Percentiles rank a stretch among this genome's conserved stretches.
phyloP scores from a whole-genome alignment of 2,797 vertebrate species.

The Ambastaia sidthimunki region DNA sequence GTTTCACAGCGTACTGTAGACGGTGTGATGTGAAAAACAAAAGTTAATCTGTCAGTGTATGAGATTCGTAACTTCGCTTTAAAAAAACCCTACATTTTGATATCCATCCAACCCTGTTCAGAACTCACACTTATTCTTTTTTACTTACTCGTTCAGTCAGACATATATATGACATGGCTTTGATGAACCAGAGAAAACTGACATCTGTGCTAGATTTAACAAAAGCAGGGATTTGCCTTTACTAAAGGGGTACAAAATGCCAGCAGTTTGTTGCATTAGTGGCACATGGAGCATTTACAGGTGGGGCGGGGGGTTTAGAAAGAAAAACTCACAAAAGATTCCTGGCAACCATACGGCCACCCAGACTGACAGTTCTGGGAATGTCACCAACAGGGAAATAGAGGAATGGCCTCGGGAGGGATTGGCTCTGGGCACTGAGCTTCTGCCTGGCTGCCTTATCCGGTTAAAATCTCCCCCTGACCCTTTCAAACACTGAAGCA shows the following conservation, averaged over 20 bases:
- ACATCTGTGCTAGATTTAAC: neutral
- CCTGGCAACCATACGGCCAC: conserved; percentile 6
- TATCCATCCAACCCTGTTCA: too few species aligned
- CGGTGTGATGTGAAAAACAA: too few species aligned
- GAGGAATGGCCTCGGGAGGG: conserved; percentile 45
- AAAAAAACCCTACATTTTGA: too few species aligned
- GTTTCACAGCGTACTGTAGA: too few species aligned
- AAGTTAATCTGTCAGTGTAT: too few species aligned
- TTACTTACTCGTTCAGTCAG: too few species aligned
- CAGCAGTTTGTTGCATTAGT: neutral
- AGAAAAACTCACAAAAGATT: conserved; percentile 20
- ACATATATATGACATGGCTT: neutral
- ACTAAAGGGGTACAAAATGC: neutral
- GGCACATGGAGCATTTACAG: neutral
- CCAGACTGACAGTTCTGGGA: neutral
- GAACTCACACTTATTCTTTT: too few species aligned
- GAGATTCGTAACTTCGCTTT: too few species aligned
- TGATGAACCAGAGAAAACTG: neutral
- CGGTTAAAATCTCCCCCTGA: conserved; percentile 37
- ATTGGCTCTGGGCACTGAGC: conserved; percentile 21
- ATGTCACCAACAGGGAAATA: conserved; percentile 28
- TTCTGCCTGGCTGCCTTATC: conserved; percentile 37
- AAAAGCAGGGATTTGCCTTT: neutral
- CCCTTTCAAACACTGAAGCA: neutral
- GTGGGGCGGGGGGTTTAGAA: neutral